Base-by-base conservation (phyloP, 2,888 invertebrate species). In the Oscheius sp. region DNA sequence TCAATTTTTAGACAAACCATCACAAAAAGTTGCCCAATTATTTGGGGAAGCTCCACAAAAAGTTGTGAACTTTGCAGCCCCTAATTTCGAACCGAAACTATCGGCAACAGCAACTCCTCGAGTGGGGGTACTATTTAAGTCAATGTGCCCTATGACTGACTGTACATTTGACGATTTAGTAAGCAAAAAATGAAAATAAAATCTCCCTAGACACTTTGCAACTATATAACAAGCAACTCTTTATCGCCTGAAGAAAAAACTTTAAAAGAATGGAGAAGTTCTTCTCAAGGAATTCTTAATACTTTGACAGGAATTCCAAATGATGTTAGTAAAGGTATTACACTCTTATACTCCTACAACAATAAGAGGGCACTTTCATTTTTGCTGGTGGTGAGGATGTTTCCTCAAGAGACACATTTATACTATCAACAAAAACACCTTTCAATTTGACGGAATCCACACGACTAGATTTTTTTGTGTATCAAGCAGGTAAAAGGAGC, bases 281-380 rank as follows among this genome's bases (percentile, higher is more conserved):
- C 80, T 14, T 66, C 72, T 61, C 32, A 66, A 26, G 73, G 75
- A 44, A 77, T 80, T 1, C 45, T 75, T 24, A 82, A 82, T 36
- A 73, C 80, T 1, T 44, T 81, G 30, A 82, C 82, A 6, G 82
- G 82, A 8, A 79, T 80, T n/a, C 76, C 80, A 0, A 36, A 72
- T 2, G 80, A 80, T 54, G 41, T 78, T 5, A 63, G 68, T 0
- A 69, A 69, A 68, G 45, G 75, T 75, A 36, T 12, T 41, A 32
- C 36, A n/a, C n/a, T n/a, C n/a, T n/a, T n/a, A n/a, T n/a, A 63
- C 32, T 20, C 50, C 22, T n/a, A 17, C 14, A 26, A 28, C 38
- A 0, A 73, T 47, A 26, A 79, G 78, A 67, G n/a, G 82, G 80
- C 1, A 68, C 61, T 8, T 81, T 75, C 61, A 49, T 74, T 1